Percentiles rank a stretch among this genome's conserved stretches.
Conservation (phyloP, 1,140 invertebrate species). For the Lucilia cuprina region DNA sequence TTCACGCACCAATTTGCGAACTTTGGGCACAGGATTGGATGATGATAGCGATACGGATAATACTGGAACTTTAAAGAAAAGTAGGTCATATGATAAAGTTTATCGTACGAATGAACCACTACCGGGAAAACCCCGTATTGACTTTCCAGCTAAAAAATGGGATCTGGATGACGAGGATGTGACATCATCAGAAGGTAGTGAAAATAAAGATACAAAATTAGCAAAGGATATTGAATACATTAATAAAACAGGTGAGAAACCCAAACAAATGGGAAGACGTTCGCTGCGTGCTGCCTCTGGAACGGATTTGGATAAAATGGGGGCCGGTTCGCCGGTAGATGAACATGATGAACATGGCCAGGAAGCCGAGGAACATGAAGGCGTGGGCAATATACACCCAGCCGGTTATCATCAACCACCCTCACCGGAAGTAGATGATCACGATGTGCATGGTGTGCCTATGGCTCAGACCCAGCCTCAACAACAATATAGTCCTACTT, state of each 20-base stretch:
- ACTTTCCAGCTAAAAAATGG: constrained; percentile 82
- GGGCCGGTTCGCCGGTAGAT: constrained; percentile 41
- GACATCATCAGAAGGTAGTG: constrained; percentile 67
- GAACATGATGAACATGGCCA: constrained; percentile 52
- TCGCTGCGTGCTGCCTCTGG: constrained; percentile 61
- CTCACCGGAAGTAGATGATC: constrained; percentile 56
- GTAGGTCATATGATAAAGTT: constrained; percentile 76
- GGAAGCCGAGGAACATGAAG: constrained; percentile 35
- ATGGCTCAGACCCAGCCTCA: constrained; percentile 37
- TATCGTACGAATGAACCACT: constrained; percentile 85
- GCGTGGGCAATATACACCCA: constrained; percentile 46
- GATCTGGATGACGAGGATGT: constrained; percentile 74
- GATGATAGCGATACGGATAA: constrained; percentile 60
- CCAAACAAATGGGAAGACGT: constrained; percentile 65
- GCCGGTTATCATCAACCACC: constrained; percentile 55
- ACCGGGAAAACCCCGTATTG: constrained; percentile 74
- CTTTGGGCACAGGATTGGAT: constrained; percentile 50
- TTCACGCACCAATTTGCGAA: constrained; percentile 65
- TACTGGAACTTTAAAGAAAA: constrained; percentile 66
- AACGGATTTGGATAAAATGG: constrained; percentile 59
- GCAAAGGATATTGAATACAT: constrained; percentile 69
- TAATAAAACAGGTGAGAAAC: constrained; percentile 61
- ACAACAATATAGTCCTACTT: constrained; percentile 60
- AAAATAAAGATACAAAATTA: constrained; percentile 66
- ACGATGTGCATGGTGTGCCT: constrained; percentile 51